Conservation (phyloP, 2,888 invertebrate genomes). For the Phytoseiulus persimilis region DNA sequence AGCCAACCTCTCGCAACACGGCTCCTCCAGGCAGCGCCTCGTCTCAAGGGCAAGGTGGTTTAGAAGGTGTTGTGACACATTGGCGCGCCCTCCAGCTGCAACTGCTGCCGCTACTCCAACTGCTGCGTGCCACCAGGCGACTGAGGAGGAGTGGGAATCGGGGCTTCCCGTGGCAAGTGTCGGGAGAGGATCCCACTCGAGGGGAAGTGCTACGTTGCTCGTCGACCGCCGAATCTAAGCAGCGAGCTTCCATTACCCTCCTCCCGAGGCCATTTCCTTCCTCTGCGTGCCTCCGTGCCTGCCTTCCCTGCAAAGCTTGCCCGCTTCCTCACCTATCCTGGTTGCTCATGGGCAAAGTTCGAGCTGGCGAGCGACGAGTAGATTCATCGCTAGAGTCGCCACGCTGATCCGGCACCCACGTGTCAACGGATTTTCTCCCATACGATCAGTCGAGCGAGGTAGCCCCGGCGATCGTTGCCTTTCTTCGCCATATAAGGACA, state of each 20-base stretch:
- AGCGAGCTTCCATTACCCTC: slow-evolving; percentile 7
- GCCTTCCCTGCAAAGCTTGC: background rate
- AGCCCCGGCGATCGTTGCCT: no score
- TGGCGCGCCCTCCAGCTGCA: background rate
- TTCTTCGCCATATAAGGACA: no score
- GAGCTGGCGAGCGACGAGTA: background rate
- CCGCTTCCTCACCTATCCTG: background rate
- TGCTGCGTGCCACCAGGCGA: slow-evolving; percentile 7
- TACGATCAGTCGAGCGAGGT: no score
- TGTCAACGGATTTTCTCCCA: no score
- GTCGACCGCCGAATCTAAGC: slow-evolving; percentile 8
- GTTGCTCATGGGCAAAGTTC: background rate
- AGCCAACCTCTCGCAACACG: background rate
- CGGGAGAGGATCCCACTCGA: slow-evolving; percentile 33
- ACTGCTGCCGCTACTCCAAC: slow-evolving; percentile 15
- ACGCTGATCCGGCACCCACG: no score
- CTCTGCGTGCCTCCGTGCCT: background rate
- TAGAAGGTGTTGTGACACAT: background rate
- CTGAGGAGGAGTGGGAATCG: background rate
- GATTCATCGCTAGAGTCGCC: background rate
- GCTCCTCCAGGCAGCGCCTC: background rate
- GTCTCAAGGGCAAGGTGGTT: background rate
- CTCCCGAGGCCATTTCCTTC: slow-evolving; percentile 1
- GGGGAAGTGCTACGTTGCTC: slow-evolving; percentile 31
- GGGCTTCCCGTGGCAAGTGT: background rate